phyloP scores from a whole-genome alignment of 1,140 invertebrate species.

The Microplitis demolitor region DNA sequence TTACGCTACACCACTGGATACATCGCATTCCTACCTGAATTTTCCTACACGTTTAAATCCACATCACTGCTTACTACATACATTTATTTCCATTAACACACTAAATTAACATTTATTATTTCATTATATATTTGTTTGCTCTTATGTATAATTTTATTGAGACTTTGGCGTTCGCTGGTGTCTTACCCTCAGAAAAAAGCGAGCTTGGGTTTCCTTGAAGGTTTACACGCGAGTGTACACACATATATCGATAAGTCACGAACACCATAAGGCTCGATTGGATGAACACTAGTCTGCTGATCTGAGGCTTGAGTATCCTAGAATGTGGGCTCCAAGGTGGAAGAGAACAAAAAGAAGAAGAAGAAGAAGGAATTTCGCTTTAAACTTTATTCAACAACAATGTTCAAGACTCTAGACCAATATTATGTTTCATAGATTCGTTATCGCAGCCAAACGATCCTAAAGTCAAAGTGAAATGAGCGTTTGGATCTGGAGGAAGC shows the following conservation, averaged over 20 bases:
- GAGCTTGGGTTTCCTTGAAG: not conserved
- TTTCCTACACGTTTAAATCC: not conserved
- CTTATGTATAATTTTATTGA: no score
- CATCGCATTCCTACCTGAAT: not conserved
- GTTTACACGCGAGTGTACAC: not conserved
- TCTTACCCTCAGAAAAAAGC: not conserved
- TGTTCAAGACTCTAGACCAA: not conserved
- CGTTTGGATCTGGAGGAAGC: not conserved
- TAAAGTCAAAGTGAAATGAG: not conserved
- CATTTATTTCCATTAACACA: not conserved
- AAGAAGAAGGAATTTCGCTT: no score
- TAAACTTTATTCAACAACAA: no score
- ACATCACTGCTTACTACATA: conserved; percentile 8
- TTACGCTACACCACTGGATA: conserved; percentile 7
- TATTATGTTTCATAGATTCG: conserved; percentile 25
- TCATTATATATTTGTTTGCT: no score
- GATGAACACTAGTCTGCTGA: conserved; percentile 7
- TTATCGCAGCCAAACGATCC: conserved; percentile 16
- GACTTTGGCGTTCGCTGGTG: not conserved
- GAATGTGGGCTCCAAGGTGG: not conserved
- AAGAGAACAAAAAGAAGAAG: no score
- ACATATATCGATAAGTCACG: conserved; percentile 23
- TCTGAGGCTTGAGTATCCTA: not conserved
- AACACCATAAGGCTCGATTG: conserved; percentile 13
- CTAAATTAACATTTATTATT: no score